phyloP scores from a whole-genome alignment of 2,113 vertebrate genomes.

The Rhinoderma darwinii region DNA sequence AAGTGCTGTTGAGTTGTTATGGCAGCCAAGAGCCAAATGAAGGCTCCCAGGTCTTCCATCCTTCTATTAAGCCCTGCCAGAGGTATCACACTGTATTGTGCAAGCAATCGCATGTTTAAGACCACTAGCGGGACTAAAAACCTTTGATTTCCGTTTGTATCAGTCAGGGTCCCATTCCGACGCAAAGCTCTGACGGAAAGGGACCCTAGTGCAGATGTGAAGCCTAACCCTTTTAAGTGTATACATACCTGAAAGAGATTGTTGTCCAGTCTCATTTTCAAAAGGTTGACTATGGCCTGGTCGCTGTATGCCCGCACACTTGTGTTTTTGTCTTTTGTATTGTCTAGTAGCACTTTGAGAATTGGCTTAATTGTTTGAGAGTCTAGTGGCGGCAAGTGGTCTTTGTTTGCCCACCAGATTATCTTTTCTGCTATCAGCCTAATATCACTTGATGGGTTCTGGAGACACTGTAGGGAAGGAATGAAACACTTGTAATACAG shows the following conservation, averaged over 20 bases:
- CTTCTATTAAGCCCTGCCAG: too few relatives aligned
- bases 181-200: too few relatives aligned
- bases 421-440: conserved; percentile 92
- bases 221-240: not conserved
- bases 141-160: too few relatives aligned
- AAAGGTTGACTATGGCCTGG: conserved; percentile 91
- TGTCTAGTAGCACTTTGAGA: conserved; percentile 94
- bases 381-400: conserved; percentile 82
- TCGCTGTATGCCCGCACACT: conserved; percentile 93
- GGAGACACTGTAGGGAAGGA: conserved; percentile 81
- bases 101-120: too few relatives aligned
- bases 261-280: conserved; percentile 87
- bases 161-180: too few relatives aligned
- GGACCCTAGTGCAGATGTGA: too few relatives aligned
- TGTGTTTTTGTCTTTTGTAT: conserved; percentile 98
- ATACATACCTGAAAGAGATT: conserved; percentile 85
- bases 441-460: conserved; percentile 97
- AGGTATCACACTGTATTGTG: too few relatives aligned
- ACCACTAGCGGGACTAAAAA: too few relatives aligned
- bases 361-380: conserved; percentile 85
- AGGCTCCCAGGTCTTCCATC: too few relatives aligned
- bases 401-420: conserved; percentile 95
- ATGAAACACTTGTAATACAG: not conserved
- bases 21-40: too few relatives aligned
- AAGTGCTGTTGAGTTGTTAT: too few relatives aligned